Evolutionary conservation across 2,888 invertebrate genomes (phyloP).

Genomic region (Gymnoscelis rufifasciata): DNA sequence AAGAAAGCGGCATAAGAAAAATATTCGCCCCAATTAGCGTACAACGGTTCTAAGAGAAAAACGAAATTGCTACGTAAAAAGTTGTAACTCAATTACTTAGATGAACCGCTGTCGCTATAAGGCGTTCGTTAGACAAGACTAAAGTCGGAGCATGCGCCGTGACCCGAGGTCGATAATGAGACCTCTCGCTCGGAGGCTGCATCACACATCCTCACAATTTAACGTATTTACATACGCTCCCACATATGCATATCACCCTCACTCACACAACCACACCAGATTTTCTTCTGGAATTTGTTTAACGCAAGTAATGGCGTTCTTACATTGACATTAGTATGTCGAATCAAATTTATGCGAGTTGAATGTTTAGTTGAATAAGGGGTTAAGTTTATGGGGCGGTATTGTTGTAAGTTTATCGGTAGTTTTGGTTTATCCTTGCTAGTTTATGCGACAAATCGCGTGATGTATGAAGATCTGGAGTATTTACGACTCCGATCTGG

Average conservation of each 20-base stretch:
- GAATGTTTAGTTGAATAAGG: constrained; percentile 74
- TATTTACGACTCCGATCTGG: constrained; percentile 21
- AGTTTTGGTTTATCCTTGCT: constrained; percentile 40
- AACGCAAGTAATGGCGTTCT: constrained; percentile 72
- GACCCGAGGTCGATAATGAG: constrained; percentile 80
- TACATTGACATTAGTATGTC: constrained; percentile 79
- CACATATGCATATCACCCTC: constrained; percentile 70
- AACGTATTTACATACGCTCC: constrained; percentile 75
- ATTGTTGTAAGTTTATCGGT: constrained; percentile 53
- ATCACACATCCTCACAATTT: constrained; percentile 77
- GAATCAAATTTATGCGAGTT: constrained; percentile 77
- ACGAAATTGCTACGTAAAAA: constrained; percentile 78
- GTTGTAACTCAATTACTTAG: constrained; percentile 78
- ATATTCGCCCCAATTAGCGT: constrained; percentile 71
- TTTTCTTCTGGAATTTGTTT: constrained; percentile 69
- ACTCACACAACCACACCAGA: constrained; percentile 34
- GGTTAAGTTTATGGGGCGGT: constrained; percentile 67
- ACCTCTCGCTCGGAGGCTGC: constrained; percentile 72
- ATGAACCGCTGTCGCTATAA: constrained; percentile 77
- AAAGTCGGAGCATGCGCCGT: constrained; percentile 76
- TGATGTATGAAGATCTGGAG: constrained; percentile 37
- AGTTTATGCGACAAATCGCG: constrained; percentile 46
- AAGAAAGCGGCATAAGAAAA: constrained; percentile 48
- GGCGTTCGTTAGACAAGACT: constrained; percentile 70
- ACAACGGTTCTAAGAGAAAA: constrained; percentile 73